Base-by-base conservation (phyloP, 2,888 invertebrate species). In the Apoda limacodes region DNA sequence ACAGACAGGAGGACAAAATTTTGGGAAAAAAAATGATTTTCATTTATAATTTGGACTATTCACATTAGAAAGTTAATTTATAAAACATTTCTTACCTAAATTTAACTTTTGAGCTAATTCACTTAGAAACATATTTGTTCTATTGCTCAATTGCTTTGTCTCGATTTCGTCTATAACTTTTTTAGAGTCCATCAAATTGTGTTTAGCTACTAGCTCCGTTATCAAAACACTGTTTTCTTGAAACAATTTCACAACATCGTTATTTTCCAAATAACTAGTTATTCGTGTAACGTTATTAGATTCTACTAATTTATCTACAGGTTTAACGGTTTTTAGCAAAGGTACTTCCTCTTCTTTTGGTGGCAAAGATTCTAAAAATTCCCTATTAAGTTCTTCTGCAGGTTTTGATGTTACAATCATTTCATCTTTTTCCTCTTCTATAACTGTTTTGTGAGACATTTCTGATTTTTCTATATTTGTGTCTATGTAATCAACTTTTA, bases 281-380 rank as follows among this genome's bases (percentile, higher is more conserved):
- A 24, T n/a, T 39, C 34, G 2, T 35, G 31, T n/a, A 26, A 36
- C 3, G 55, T 55, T n/a, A 56, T 46, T 3, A 75, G 31, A 12
- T 64, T 60, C 39, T 76, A 68, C 67, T 0, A 75, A 65, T 21
- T 72, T 72, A 4, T 74, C 63, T 2, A 57, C 57, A 2, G 75
- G 64, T 24, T 71, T 71, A 0, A 48, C 32, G 0, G 50, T 42
- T 13, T 60, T 62, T 10, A 68, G 67, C 11, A 28, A 9, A 10
- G 25, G 9, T 6, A 22, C 20, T 9, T 47, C 47, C 23, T 45
- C 40, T 14, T 43, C 46, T 1, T 63, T 61, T 15, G 57, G 56
- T 0, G 72, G 62, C 0, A 80, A 35, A 0, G 81, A 75, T 1
- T 75, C 80, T 3, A 81, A 40, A 37, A 80, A 80, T 31, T 81